Base-by-base conservation (phyloP, 2,113 vertebrate genomes). In the Poeciliopsis prolifica region DNA sequence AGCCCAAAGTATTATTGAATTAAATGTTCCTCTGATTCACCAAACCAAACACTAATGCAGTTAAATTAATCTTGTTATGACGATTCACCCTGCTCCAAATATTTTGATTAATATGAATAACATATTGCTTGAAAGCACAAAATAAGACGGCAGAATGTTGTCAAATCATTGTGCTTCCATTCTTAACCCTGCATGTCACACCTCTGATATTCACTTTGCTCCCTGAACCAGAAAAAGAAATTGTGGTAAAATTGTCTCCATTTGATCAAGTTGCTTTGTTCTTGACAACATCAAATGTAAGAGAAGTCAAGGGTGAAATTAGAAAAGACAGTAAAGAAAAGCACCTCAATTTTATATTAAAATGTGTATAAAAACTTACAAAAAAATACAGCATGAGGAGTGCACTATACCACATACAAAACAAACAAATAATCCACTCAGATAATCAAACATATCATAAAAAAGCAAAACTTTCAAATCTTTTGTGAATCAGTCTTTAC, bases 41-140 rank as follows among this genome's bases (percentile, higher is more conserved):
- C 75, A 42, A 78, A 63, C 74, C 69, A 71, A 69, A 84, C 76
- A 77, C 66, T 73, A 82, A 84, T 86, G 51, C 70, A 68, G 3
- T 26, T 87, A 82, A 80, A 86, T 67, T 87, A 84, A 86, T 89
- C 83, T 66, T 77, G 51, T 89, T 85, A 65, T 40, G 66, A 44
- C 42, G 78, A 80, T 78, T 66, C 61, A 77, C 60, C 66, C 67
- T 62, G 77, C 79, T 66, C 77, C 68, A 74, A 68, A 78, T 63
- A n/a, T 82, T 86, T 74, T 78, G 73, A 84, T 78, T 72, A 75
- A 61, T 28, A 37, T 71, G 3, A 80, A 65, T 71, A 54, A 60
- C 30, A 66, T 78, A 54, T 48, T 51, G 10, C 24, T 61, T 70
- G 66, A 54, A 68, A 54, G 60, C 70, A 24, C 37, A 74, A 61